Evolutionary conservation across 1,140 invertebrate species (phyloP).

Genomic region (Drosophila yakuba): DNA sequence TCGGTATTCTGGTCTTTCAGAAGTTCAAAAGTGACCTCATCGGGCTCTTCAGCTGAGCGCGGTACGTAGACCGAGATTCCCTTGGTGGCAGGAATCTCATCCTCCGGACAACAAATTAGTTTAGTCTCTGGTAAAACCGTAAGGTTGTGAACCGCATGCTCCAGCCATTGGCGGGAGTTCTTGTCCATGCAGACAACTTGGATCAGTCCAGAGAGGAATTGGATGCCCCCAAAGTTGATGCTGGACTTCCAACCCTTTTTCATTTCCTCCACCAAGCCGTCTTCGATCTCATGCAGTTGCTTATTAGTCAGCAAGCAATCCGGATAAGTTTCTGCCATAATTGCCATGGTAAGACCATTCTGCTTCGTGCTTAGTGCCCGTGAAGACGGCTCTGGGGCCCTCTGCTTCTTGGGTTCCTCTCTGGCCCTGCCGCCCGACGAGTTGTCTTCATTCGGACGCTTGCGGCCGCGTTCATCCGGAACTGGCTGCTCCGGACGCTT

Average conservation of each 20-base stretch:
- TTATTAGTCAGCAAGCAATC: not conserved
- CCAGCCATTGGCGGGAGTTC: conserved; percentile 11
- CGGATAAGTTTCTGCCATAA: not conserved
- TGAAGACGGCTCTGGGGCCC: not conserved
- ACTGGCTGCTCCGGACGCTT: not conserved
- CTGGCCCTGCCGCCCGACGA: not conserved
- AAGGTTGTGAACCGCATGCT: not conserved
- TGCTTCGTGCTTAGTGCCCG: not conserved
- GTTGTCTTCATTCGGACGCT: not conserved
- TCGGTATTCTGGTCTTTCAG: conserved; percentile 14
- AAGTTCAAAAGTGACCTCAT: not conserved
- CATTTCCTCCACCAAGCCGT: conserved; percentile 4
- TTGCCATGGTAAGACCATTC: not conserved
- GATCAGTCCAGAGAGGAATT: conserved; percentile 2
- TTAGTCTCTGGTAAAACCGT: not conserved
- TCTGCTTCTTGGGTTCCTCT: conserved; percentile 4
- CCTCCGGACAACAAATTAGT: not conserved
- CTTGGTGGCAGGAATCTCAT: not conserved
- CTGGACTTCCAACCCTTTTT: conserved; percentile 17
- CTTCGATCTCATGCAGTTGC: not conserved
- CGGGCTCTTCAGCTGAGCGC: not conserved
- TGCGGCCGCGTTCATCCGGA: not conserved
- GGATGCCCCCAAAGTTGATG: conserved; percentile 10
- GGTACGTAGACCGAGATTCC: not conserved
- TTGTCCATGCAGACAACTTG: conserved; percentile 2